Percentiles rank a stretch among this genome's conserved stretches.
These are phyloP conservation scores for Charanyca ferruginea DNA, from an alignment of 2,888 invertebrate species.

Conservation along the genomic window DNA sequence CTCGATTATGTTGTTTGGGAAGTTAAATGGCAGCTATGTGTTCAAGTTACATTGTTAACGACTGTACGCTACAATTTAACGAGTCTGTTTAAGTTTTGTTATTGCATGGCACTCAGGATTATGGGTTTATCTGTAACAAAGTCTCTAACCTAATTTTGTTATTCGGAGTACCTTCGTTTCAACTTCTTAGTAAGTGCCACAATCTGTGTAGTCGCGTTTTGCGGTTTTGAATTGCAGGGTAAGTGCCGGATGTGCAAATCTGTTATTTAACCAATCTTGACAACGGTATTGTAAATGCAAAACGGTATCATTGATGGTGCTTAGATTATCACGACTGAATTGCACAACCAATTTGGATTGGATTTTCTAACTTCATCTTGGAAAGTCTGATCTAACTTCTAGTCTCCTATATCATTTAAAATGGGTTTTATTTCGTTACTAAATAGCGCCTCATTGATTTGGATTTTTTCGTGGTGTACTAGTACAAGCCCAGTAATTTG, in stretches of 20 bases:
- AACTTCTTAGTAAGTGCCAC: conserved; percentile 5
- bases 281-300: background rate
- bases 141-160: conserved; percentile 37
- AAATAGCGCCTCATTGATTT: too few species aligned
- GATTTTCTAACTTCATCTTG: background rate
- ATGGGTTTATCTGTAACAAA: conserved; percentile 34
- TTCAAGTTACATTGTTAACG: conserved; percentile 58
- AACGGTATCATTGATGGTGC: background rate
- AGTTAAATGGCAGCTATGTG: conserved; percentile 54
- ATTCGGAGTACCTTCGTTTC: conserved; percentile 7
- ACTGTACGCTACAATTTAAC: conserved; percentile 49
- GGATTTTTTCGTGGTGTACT: too few species aligned
- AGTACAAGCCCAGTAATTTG: too few species aligned
- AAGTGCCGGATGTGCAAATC: background rate
- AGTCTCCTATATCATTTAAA: too few species aligned
- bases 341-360: background rate
- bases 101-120: conserved; percentile 20
- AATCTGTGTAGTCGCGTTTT: conserved; percentile 16
- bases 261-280: background rate
- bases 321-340: background rate
- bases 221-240: background rate
- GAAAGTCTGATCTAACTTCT: too few species aligned
- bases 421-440: too few species aligned
- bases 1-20: conserved; percentile 54
- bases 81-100: conserved; percentile 41